Evolutionary conservation across 23 tunicate genomes (phyloP).

Genomic region (Ciona savignyi): DNA sequence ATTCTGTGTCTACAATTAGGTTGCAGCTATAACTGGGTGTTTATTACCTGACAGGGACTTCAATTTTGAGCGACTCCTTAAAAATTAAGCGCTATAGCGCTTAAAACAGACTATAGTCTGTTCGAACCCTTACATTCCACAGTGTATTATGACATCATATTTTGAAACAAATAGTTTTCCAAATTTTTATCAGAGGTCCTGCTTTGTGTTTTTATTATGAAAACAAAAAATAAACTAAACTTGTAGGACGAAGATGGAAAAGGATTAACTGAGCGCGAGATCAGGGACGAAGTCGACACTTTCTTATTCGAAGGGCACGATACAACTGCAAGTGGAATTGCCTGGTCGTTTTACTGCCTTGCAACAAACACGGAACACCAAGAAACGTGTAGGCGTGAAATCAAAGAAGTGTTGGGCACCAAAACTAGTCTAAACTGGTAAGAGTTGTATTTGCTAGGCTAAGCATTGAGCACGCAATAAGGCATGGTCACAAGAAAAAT

Average conservation of each 20-base stretch:
- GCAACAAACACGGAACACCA: constrained; percentile 53
- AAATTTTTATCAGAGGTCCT: no score
- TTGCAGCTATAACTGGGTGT: no score
- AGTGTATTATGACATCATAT: no score
- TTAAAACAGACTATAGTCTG: no score
- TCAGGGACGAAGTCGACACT: constrained; percentile 90
- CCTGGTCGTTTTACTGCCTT: constrained; percentile 85
- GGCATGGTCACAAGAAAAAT: no score
- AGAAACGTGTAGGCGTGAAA: constrained; percentile 71
- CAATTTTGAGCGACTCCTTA: no score
- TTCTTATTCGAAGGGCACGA: constrained; percentile 94
- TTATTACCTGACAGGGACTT: no score
- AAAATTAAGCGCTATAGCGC: no score
- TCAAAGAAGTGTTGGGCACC: constrained; percentile 26
- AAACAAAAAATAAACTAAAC: no score
- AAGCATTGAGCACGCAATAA: not conserved
- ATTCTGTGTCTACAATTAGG: no score
- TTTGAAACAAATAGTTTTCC: not conserved
- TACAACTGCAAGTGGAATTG: constrained; percentile 82
- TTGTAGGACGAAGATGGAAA: constrained; percentile 56
- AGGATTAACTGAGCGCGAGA: constrained; percentile 69
- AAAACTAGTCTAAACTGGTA: constrained; percentile 34
- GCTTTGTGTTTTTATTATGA: no score
- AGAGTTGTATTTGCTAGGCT: not conserved
- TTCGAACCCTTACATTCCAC: no score